These are phyloP conservation scores for Ceyx cyanopectus DNA, from an alignment of 2,113 vertebrate species.

Conservation along the genomic window DNA sequence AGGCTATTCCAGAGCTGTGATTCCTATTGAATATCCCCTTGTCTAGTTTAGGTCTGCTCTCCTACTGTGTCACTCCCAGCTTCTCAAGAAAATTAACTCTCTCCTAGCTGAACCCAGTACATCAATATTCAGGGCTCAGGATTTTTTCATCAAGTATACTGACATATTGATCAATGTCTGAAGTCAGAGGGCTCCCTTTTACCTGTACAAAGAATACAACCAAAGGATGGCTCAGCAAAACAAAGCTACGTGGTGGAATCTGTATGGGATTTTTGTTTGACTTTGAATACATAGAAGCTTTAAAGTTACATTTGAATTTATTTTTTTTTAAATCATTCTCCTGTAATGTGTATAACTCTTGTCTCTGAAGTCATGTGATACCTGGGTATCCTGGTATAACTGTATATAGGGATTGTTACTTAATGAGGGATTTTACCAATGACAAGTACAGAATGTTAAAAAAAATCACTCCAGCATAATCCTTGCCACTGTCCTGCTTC, in stretches of 20 bases:
- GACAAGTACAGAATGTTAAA: not conserved
- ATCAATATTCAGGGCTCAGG: not conserved
- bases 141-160: not conserved
- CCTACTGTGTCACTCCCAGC: not conserved
- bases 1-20: not conserved
- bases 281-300: not conserved
- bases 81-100: not conserved
- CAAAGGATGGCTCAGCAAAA: not conserved
- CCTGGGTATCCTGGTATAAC: not conserved
- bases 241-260: accelerated
- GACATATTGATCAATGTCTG: not conserved
- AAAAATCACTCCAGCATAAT: not conserved
- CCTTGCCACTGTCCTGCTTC: not conserved
- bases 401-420: not conserved
- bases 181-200: not conserved
- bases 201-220: not conserved
- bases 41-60: not conserved
- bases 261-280: not conserved
- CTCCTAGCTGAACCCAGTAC: not conserved
- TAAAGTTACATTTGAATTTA: not conserved
- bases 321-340: not conserved
- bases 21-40: not conserved
- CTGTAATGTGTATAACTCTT: not conserved
- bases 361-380: not conserved
- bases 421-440: not conserved